phyloP scores from a whole-genome alignment of 2,888 invertebrate species.

The Yponomeuta evonymella region DNA sequence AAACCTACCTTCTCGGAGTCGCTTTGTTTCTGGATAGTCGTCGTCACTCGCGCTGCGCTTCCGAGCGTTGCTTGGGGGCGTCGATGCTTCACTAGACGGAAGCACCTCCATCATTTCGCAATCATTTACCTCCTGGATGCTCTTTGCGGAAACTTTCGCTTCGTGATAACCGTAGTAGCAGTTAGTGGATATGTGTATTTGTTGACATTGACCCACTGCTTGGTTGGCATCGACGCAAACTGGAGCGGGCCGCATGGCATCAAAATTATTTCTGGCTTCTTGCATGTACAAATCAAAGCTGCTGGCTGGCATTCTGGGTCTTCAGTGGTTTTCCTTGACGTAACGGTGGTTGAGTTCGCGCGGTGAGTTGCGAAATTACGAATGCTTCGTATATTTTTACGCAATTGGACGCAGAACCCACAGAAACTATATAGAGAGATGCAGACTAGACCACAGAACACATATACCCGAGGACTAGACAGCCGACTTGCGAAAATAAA shows the following conservation, averaged over 20 bases:
- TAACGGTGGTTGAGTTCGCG: not conserved
- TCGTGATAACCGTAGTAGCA: slow-evolving; percentile 72
- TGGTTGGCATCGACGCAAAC: slow-evolving; percentile 54
- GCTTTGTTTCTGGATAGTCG: slow-evolving; percentile 54
- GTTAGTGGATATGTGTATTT: slow-evolving; percentile 67
- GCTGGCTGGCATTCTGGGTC: slow-evolving; percentile 54
- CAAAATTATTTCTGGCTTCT: slow-evolving; percentile 66
- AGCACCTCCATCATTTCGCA: slow-evolving; percentile 60
- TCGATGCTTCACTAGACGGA: slow-evolving; percentile 29
- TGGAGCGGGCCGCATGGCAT: slow-evolving; percentile 63
- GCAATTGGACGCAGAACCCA: not conserved
- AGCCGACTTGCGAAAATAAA: too few relatives aligned
- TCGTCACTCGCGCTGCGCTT: slow-evolving; percentile 61
- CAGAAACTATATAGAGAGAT: too few relatives aligned
- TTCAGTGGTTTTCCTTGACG: not conserved
- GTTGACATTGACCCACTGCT: slow-evolving; percentile 59
- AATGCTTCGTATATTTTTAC: slow-evolving; percentile 3
- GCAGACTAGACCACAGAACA: too few relatives aligned
- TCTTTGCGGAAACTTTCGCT: slow-evolving; percentile 37
- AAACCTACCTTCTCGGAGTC: slow-evolving; percentile 63
- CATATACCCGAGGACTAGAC: too few relatives aligned
- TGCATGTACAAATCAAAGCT: slow-evolving; percentile 52
- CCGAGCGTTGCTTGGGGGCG: slow-evolving; percentile 41
- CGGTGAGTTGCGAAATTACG: slow-evolving; percentile 6
- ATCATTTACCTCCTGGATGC: slow-evolving; percentile 40